phyloP scores from a whole-genome alignment of 2,888 invertebrate genomes.

The Atrina japonica region DNA sequence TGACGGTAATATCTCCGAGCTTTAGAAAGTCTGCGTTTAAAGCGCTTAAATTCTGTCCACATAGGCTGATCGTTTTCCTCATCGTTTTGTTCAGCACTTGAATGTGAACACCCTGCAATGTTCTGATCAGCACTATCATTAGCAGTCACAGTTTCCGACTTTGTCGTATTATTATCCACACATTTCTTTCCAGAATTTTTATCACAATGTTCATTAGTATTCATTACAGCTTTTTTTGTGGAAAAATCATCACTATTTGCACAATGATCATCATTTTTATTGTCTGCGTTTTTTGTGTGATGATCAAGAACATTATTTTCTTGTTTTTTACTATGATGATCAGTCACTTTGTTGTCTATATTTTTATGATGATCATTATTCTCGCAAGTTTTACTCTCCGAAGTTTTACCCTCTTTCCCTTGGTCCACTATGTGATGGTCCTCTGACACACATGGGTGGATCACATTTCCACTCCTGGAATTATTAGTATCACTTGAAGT shows the following conservation, averaged over 20 bases:
- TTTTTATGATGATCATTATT: slow-evolving; percentile 6
- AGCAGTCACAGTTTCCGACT: no score
- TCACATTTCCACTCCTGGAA: not conserved
- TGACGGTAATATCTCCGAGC: slow-evolving; percentile 60
- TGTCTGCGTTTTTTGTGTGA: no score
- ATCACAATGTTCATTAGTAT: no score
- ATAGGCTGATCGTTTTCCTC: slow-evolving; percentile 1
- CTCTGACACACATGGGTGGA: not conserved
- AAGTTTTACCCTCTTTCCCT: not conserved
- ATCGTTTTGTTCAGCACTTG: not conserved
- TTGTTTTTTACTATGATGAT: not conserved
- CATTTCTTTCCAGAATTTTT: no score
- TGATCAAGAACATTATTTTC: not conserved
- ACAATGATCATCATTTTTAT: no score
- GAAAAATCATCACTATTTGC: no score
- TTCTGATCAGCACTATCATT: no score
- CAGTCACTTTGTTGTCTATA: slow-evolving; percentile 1
- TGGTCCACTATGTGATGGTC: no score
- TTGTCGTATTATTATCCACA: no score
- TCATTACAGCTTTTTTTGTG: no score
- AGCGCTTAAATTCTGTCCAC: slow-evolving; percentile 65
- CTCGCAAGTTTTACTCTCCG: no score
- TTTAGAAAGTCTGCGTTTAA: slow-evolving; percentile 60
- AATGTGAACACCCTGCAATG: slow-evolving; percentile 9
- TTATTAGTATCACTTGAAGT: slow-evolving; percentile 26